A percentile compares a stretch with the other conserved stretches of the same genome.
phyloP scores from a whole-genome alignment of 2,888 invertebrate genomes.

The Aleiodes alternator region DNA sequence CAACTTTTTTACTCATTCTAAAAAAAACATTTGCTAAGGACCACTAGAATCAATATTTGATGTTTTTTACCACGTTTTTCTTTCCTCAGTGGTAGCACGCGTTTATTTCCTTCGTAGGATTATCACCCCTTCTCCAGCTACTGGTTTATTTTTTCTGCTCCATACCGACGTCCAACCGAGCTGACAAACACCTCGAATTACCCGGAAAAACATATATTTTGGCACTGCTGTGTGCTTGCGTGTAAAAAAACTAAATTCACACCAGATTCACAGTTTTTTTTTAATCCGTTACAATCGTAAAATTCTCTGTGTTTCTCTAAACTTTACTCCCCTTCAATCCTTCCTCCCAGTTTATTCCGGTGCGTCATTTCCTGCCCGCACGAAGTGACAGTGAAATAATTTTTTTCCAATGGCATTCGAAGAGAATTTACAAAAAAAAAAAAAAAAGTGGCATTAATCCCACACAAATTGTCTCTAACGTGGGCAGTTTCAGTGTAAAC shows the following conservation, averaged over 20 bases:
- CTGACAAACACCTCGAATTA: constrained; percentile 22
- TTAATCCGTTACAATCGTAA: too few relatives aligned
- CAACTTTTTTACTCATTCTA: too few relatives aligned
- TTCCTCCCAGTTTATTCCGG: constrained; percentile 7
- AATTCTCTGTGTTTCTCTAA: neutral
- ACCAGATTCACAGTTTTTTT: neutral
- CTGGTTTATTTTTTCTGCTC: constrained; percentile 24
- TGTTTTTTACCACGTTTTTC: too few relatives aligned
- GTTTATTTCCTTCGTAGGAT: neutral
- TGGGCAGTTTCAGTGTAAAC: too few relatives aligned
- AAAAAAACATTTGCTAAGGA: too few relatives aligned
- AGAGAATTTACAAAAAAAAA: too few relatives aligned
- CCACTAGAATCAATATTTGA: too few relatives aligned
- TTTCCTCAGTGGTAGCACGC: neutral
- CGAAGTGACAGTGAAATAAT: too few relatives aligned
- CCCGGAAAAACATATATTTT: constrained; percentile 17
- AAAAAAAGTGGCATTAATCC: too few relatives aligned
- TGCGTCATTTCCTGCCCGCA: constrained; percentile 6
- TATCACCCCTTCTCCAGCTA: neutral
- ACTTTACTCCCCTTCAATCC: neutral
- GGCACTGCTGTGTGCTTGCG: neutral
- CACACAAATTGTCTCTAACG: too few relatives aligned
- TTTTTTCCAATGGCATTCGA: too few relatives aligned
- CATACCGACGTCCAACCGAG: neutral
- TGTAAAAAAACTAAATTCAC: neutral